Evolutionary conservation across 2,113 vertebrate species (phyloP), one percentile per base, ranked within the genome.

Genomic region (Pyrgilauda ruficollis): DNA sequence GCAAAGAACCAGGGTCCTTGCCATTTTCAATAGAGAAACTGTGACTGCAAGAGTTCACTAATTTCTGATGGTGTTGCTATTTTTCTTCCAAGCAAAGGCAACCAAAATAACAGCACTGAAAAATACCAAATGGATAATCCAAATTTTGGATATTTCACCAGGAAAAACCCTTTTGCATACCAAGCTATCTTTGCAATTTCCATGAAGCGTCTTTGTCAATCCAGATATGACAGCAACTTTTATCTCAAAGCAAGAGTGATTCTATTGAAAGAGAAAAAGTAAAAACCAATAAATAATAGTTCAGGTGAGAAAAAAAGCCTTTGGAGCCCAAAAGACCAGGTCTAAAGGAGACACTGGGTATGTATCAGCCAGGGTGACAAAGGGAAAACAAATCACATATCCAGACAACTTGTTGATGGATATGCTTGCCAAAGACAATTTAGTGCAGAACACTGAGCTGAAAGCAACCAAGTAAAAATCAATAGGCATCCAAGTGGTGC

Each of bases 361-460:
- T 1, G 1, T 27, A 77, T 87, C 89, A 75, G 64, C 55, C 35
- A 55, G 66, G 13, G 43, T 55, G 86, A 94, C 79, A 94, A 90
- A 83, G 50, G 41, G 55, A 90, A 90, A 92, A 67, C 52, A 70
- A 85, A 74, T 63, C 90, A 75, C 0, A 1, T 81, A 90, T 67
- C 76, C 84, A 93, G 95, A 95, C 86, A 91, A 96, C 83, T 95
- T 92, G 94, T 92, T 90, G 94, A 96, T 87, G 93, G 95, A 96
- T 94, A 96, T 97, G 96, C 94, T 96, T 97, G 96, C 95, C 95
- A 97, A 95, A 97, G 86, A 72, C 78, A 89, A 96, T 97, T 95
- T 94, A 95, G 80, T 75, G 76, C 76, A 75, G 80, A 81, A 75
- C 84, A 89, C 68, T 59, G 47, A 88, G 83, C 93, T 93, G 91